Evolutionary conservation across 2,888 invertebrate genomes (phyloP).

Genomic region (Ophioninae sp.): DNA sequence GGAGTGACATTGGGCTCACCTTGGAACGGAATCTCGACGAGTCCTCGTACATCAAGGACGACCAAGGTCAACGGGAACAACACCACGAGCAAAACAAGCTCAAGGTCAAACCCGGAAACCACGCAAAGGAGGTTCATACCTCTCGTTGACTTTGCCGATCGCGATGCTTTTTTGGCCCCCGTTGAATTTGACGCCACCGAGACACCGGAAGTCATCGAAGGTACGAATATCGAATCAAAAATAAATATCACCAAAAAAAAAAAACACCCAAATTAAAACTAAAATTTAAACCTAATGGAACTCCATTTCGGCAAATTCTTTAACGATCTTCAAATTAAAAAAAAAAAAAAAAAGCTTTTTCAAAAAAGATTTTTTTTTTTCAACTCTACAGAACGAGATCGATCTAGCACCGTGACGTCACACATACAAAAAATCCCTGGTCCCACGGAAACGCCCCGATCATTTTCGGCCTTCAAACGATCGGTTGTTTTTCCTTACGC

Average conservation of each 20-base stretch:
- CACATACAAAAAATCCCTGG: slow-evolving; percentile 76
- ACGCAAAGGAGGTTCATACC: slow-evolving; percentile 74
- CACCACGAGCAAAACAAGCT: not conserved
- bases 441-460: slow-evolving; percentile 38
- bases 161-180: slow-evolving; percentile 53
- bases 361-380: too few species aligned
- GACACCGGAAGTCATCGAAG: too few species aligned
- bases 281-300: too few species aligned
- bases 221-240: too few species aligned
- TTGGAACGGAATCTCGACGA: slow-evolving; percentile 22
- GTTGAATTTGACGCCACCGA: slow-evolving; percentile 15
- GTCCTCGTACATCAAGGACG: not conserved
- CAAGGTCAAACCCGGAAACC: not conserved
- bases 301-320: too few species aligned
- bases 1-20: not conserved
- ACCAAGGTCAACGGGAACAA: not conserved
- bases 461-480: slow-evolving; percentile 39
- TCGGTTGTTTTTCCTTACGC: slow-evolving; percentile 77
- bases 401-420: slow-evolving; percentile 51
- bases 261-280: too few species aligned
- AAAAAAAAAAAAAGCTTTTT: too few species aligned
- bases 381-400: too few species aligned
- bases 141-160: slow-evolving; percentile 67
- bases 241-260: too few species aligned
- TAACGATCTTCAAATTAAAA: too few species aligned